Evolutionary conservation across 2,888 invertebrate genomes (phyloP).

Genomic region (Andrena trimmerana): DNA sequence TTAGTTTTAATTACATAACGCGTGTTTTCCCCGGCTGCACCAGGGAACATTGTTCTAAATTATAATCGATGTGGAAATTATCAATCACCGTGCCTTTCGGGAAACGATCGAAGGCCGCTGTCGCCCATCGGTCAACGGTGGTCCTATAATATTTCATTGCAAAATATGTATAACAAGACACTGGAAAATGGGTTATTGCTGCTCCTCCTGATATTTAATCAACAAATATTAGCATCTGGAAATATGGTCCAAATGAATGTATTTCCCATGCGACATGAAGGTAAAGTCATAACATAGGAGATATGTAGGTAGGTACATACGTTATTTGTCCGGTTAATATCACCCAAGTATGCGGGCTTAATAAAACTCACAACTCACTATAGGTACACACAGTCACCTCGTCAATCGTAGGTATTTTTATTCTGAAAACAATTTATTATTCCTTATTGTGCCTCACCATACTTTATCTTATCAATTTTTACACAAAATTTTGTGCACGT

Average conservation of each 20-base stretch:
- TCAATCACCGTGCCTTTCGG: slow-evolving; percentile 21
- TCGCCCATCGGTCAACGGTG: background rate
- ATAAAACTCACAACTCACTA: background rate
- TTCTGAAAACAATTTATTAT: background rate
- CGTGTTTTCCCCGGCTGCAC: slow-evolving; percentile 27
- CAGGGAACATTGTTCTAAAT: slow-evolving; percentile 46
- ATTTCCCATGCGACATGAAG: slow-evolving; percentile 1
- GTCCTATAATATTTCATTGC: background rate
- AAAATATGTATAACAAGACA: slow-evolving; percentile 3
- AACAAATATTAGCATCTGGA: slow-evolving; percentile 1
- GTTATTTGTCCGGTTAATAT: background rate
- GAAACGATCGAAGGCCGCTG: slow-evolving; percentile 19
- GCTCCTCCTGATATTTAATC: background rate
- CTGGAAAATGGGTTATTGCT: slow-evolving; percentile 20
- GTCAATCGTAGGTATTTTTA: background rate
- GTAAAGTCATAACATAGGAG: background rate
- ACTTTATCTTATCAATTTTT: no score
- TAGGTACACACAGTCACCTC: background rate
- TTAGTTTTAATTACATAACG: slow-evolving; percentile 65
- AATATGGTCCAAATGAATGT: slow-evolving; percentile 6
- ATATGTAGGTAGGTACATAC: no score
- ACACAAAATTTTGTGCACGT: no score
- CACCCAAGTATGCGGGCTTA: background rate
- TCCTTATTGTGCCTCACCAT: no score
- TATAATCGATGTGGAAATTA: slow-evolving; percentile 53